These are phyloP conservation scores for Kuschelorhynchus macadamiae DNA, from an alignment of 2,888 invertebrate genomes.

Conservation along the genomic window DNA sequence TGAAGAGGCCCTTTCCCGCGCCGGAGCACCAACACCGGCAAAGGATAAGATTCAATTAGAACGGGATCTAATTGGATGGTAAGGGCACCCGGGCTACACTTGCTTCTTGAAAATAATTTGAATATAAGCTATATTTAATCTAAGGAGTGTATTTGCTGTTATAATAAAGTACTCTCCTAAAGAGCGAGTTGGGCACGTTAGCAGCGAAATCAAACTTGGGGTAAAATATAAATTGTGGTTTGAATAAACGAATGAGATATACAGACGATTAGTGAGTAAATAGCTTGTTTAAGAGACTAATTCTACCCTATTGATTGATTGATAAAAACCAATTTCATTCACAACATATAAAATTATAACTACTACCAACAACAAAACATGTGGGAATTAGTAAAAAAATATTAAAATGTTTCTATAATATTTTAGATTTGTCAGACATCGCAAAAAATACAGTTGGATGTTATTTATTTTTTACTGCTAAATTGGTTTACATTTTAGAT, in stretches of 20 bases:
- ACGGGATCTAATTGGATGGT: constrained; percentile 63
- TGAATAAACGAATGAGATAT: background rate
- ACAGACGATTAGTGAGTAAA: background rate
- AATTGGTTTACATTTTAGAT: too few species aligned
- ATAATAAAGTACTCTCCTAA: constrained; percentile 58
- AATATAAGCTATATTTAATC: constrained; percentile 68
- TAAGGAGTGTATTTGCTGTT: constrained; percentile 66
- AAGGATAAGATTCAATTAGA: constrained; percentile 66
- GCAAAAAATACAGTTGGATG: too few species aligned
- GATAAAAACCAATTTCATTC: too few species aligned
- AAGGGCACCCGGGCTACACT: constrained; percentile 56
- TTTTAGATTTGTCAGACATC: too few species aligned
- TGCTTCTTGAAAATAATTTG: constrained; percentile 62
- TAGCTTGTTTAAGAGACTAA: constrained; percentile 17
- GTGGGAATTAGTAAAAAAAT: too few species aligned
- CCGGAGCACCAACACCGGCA: constrained; percentile 50
- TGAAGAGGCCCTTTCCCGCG: constrained; percentile 33
- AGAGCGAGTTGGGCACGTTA: constrained; percentile 9
- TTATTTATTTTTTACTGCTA: too few species aligned
- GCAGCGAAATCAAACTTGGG: constrained; percentile 13
- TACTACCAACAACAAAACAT: too few species aligned
- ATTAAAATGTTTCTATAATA: too few species aligned
- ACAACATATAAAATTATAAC: too few species aligned
- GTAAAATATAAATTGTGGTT: constrained; percentile 21
- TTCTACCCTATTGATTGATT: too few species aligned